Evolutionary conservation across 2,113 vertebrate genomes (phyloP).

Genomic region (crab-eating macaque (Macaca fascicularis)): T2T-MFA8v1.1 NC_088391.1:82440001-82440500

Average conservation of each 20-base stretch:
- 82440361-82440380: not conserved
- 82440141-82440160: not conserved
- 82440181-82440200: not conserved
- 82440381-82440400: not conserved
- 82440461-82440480: not conserved
- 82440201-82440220: not conserved
- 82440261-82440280: not conserved
- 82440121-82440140: not conserved
- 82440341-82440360: not conserved
- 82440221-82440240: not conserved
- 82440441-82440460: not conserved
- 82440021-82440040: not conserved
- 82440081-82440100: not conserved
- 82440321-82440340: not conserved
- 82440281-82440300: not conserved
- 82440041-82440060: not conserved
- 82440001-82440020: not conserved
- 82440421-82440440: not conserved
- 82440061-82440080: not conserved
- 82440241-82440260: not conserved
- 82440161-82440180: not conserved
- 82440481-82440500: not conserved
- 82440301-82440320: too few relatives aligned
- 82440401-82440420: not conserved
- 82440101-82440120: not conserved